Conservation (phyloP, 2,888 invertebrate genomes). For the Brachyptera risi region DNA sequence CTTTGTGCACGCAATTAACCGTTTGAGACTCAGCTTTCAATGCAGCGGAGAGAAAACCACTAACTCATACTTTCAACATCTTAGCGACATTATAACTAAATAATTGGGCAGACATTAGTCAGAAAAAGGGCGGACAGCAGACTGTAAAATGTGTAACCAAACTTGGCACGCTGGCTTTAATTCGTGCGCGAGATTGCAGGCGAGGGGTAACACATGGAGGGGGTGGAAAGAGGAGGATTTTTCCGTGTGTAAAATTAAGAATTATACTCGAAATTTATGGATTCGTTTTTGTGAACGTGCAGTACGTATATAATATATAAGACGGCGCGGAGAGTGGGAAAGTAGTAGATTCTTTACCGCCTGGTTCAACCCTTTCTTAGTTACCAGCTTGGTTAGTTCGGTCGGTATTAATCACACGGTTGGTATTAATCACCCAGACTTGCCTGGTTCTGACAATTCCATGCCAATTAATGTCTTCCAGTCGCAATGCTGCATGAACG, state of each 20-base stretch:
- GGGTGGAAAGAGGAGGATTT: conserved; percentile 14
- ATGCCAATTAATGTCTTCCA: conserved; percentile 8
- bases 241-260: conserved; percentile 21
- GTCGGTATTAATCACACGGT: conserved; percentile 24
- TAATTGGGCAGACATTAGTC: background rate
- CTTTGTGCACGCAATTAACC: too few relatives aligned
- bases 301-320: background rate
- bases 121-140: background rate
- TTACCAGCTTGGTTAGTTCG: conserved; percentile 11
- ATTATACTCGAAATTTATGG: conserved; percentile 20
- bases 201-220: too few relatives aligned
- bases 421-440: conserved; percentile 25
- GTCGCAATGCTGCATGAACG: background rate
- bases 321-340: background rate
- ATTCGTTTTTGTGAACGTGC: conserved; percentile 6
- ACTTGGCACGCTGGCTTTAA: conserved; percentile 18
- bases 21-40: too few relatives aligned
- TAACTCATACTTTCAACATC: too few relatives aligned
- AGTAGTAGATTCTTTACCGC: conserved; percentile 19
- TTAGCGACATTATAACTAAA: background rate
- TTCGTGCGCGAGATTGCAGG: too few relatives aligned
- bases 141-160: conserved; percentile 9
- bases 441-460: conserved; percentile 27
- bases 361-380: conserved; percentile 23
- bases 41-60: too few relatives aligned